These are phyloP conservation scores for Trachelus troglodyta DNA, from an alignment of 2,888 invertebrate genomes.

Conservation along the genomic window DNA sequence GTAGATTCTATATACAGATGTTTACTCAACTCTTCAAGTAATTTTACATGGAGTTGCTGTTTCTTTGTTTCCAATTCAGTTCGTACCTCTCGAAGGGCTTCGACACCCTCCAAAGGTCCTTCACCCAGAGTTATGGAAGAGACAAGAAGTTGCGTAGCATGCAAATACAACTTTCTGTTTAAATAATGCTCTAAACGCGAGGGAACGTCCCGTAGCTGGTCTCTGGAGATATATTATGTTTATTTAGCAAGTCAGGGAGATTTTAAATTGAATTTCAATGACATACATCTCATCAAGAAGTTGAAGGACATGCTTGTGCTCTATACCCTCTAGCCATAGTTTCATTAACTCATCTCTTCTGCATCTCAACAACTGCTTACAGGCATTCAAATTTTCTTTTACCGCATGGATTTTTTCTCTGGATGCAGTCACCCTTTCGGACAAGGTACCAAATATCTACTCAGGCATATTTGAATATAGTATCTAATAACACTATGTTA, in stretches of 20 bases:
- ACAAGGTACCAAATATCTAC: slow-evolving; percentile 81
- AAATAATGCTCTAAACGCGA: slow-evolving; percentile 75
- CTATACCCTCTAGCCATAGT: slow-evolving; percentile 95
- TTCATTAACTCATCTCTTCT: slow-evolving; percentile 92
- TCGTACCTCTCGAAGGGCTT: slow-evolving; percentile 84
- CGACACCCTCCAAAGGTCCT: slow-evolving; percentile 82
- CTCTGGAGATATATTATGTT: slow-evolving; percentile 67
- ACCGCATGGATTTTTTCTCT: slow-evolving; percentile 81
- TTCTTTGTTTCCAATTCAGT: slow-evolving; percentile 78
- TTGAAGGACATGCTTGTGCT: slow-evolving; percentile 90
- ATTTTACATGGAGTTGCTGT: slow-evolving; percentile 75
- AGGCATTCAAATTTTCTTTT: slow-evolving; percentile 84
- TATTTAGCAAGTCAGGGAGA: not conserved
- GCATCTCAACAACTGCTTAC: slow-evolving; percentile 87
- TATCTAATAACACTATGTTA: not conserved
- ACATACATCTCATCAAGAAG: slow-evolving; percentile 90
- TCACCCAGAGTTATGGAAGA: slow-evolving; percentile 77
- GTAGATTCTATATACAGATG: slow-evolving; percentile 78
- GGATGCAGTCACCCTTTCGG: slow-evolving; percentile 80
- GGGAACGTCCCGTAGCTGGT: slow-evolving; percentile 80
- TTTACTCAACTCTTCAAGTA: slow-evolving; percentile 78
- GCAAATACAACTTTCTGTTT: slow-evolving; percentile 82
- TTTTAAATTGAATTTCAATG: slow-evolving; percentile 11
- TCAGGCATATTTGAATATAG: slow-evolving; percentile 5
- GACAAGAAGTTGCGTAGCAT: slow-evolving; percentile 84